Evolutionary conservation across 2,888 invertebrate species (phyloP).

Genomic region (Ommatoiulus sabulosus): DNA sequence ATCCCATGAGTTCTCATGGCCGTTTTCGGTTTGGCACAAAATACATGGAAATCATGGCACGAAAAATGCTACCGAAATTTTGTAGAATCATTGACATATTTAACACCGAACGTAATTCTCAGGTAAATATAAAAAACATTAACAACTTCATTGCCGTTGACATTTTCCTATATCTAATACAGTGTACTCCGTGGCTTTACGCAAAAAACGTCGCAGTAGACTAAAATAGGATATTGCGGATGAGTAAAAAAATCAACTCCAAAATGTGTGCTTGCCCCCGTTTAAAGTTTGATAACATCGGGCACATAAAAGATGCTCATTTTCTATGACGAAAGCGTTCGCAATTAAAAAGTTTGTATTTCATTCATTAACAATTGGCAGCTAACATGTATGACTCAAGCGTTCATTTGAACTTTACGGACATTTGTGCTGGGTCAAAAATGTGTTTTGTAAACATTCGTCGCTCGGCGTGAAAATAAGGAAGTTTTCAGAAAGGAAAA

Average conservation of each 20-base stretch:
- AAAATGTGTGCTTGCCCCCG: background rate
- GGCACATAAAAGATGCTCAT: background rate
- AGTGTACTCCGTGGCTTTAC: background rate
- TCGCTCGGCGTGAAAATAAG: background rate
- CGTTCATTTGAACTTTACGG: background rate
- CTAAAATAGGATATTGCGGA: background rate
- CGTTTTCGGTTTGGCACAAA: background rate
- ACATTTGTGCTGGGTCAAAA: background rate
- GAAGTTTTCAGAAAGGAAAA: slow-evolving; percentile 2
- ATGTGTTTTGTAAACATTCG: background rate
- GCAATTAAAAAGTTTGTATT: background rate
- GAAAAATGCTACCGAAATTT: background rate
- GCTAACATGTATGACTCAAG: slow-evolving; percentile 6
- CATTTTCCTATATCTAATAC: background rate
- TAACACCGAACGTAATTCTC: background rate
- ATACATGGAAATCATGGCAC: background rate
- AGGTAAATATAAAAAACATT: background rate
- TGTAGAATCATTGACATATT: background rate
- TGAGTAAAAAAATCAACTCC: background rate
- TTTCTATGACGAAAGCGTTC: slow-evolving; percentile 2
- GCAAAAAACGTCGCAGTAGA: background rate
- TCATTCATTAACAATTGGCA: slow-evolving; percentile 9
- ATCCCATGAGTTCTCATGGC: background rate
- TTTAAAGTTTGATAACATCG: background rate
- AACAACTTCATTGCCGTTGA: background rate